Evolutionary conservation across 2,888 invertebrate genomes (phyloP).

Genomic region (Pristionchus exspectatus): DNA sequence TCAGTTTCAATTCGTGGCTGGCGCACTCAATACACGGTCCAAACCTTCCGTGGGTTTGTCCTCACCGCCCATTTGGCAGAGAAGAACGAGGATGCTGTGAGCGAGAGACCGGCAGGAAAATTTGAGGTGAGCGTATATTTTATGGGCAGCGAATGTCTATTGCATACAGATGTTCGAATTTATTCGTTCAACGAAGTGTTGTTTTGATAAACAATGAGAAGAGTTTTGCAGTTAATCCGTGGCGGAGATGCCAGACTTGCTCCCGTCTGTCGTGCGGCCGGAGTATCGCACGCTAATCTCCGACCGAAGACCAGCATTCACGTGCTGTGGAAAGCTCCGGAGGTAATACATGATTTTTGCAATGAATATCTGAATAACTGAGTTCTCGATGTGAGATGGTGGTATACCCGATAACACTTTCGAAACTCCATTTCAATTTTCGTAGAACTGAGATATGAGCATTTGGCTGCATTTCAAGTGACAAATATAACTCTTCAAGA

Average conservation of each 20-base stretch:
- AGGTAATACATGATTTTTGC: conserved; percentile 59
- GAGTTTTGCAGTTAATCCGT: conserved; percentile 58
- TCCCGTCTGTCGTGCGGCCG: conserved; percentile 75
- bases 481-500: no score
- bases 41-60: conserved; percentile 79
- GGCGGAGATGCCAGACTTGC: conserved; percentile 75
- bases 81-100: conserved; percentile 21
- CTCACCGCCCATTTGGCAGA: conserved; percentile 72
- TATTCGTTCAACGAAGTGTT: no score
- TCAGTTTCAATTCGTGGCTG: conserved; percentile 75
- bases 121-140: conserved; percentile 70
- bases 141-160: no score
- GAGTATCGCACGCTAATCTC: conserved; percentile 76
- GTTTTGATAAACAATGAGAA: no score
- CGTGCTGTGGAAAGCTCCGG: conserved; percentile 77
- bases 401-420: no score
- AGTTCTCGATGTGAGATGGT: no score
- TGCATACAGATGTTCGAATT: no score
- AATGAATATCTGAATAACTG: no score
- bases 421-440: no score
- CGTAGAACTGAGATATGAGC: no score
- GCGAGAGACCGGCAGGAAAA: conserved; percentile 71
- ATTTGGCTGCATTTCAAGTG: no score
- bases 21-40: conserved; percentile 78
- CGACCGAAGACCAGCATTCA: conserved; percentile 77